Conservation (phyloP, 2,888 invertebrate species). For the Drosophila cognata region DNA sequence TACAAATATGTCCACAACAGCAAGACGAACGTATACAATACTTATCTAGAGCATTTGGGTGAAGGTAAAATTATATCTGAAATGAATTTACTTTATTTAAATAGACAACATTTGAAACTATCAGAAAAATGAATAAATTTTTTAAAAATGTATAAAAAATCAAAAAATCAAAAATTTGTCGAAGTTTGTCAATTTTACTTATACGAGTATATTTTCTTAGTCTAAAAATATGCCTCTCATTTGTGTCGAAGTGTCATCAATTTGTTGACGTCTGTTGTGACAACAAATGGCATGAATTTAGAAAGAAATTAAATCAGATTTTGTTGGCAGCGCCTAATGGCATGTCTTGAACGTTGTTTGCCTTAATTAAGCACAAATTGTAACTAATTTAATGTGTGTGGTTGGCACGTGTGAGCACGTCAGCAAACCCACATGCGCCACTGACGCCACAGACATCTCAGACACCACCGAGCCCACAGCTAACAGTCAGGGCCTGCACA, state of each 20-base stretch:
- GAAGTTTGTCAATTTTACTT: not conserved
- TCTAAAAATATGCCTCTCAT: not conserved
- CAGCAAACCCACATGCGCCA: not conserved
- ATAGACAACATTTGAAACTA: not conserved
- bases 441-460: not conserved
- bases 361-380: slow-evolving; percentile 58
- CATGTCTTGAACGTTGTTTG: slow-evolving; percentile 22
- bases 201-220: not conserved
- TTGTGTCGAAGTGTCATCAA: slow-evolving; percentile 14
- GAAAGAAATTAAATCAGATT: slow-evolving; percentile 35
- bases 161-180: not conserved
- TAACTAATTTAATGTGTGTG: slow-evolving; percentile 51
- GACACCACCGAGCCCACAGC: not conserved
- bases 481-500: slow-evolving; percentile 9
- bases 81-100: not conserved
- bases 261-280: slow-evolving; percentile 14
- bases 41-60: not conserved
- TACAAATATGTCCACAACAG: not conserved
- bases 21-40: too few relatives aligned
- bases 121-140: not conserved
- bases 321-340: slow-evolving; percentile 26
- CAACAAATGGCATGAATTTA: slow-evolving; percentile 34
- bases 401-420: slow-evolving; percentile 57
- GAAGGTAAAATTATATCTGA: not conserved
- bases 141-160: not conserved